A percentile compares a stretch with the other conserved stretches of the same genome.
Conservation (phyloP, 2,797 vertebrate genomes). For the Eremophila alpestris region DNA sequence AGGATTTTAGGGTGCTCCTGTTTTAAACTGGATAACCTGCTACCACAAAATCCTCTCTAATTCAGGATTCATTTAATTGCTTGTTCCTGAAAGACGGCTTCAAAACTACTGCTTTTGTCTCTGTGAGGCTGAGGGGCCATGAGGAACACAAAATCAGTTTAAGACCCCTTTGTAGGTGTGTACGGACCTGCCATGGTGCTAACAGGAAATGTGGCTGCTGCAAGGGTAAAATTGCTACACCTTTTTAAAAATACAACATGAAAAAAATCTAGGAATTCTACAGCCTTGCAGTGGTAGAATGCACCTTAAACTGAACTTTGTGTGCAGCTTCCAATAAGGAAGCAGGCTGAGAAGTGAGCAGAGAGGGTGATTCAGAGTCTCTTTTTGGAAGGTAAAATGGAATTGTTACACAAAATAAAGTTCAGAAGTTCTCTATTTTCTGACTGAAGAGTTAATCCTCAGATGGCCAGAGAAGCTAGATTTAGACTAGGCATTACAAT, state of each 20-base stretch:
- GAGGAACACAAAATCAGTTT: not conserved
- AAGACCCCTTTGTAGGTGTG: not conserved
- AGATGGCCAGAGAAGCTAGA: not conserved
- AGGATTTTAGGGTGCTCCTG: not conserved
- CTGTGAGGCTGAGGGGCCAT: not conserved
- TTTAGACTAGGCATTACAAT: not conserved
- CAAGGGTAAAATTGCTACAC: not conserved
- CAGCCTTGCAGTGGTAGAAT: not conserved
- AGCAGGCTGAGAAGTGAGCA: not conserved
- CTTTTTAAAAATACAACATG: not conserved
- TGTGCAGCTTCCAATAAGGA: not conserved
- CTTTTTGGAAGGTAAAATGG: not conserved
- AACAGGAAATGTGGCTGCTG: not conserved
- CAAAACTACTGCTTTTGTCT: not conserved
- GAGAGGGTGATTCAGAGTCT: not conserved
- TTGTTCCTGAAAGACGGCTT: not conserved
- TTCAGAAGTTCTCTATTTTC: not conserved
- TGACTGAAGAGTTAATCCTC: not conserved
- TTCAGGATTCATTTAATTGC: not conserved
- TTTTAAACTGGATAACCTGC: not conserved
- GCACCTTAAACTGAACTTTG: not conserved
- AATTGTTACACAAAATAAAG: not conserved
- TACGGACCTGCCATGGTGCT: fast-evolving
- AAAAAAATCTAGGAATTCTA: not conserved
- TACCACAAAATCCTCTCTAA: not conserved